Evolutionary conservation across 2,113 vertebrate species (phyloP).

Genomic region (Varanus salvator): DNA sequence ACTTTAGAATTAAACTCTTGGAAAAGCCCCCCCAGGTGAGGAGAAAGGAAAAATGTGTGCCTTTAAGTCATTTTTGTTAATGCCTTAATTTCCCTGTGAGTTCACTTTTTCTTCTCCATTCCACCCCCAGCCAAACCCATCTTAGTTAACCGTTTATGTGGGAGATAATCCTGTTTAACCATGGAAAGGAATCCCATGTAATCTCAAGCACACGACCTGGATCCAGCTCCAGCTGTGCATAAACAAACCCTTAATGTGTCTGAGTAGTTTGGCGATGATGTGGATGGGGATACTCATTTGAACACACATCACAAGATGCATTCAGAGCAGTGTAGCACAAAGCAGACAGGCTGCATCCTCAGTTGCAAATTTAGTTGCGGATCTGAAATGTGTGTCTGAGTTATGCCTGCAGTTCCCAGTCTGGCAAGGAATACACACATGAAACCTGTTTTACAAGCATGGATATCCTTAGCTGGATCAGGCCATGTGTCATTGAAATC

Average conservation of each 20-base stretch:
- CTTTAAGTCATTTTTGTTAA: slow-evolving; percentile 65
- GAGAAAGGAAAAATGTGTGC: slow-evolving; percentile 57
- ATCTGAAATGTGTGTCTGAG: background rate
- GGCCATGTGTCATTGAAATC: slow-evolving; percentile 14
- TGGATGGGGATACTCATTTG: background rate
- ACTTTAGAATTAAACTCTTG: slow-evolving; percentile 8
- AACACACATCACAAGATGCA: background rate
- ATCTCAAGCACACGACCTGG: background rate
- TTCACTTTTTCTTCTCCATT: background rate
- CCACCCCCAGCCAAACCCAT: background rate
- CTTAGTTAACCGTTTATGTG: background rate
- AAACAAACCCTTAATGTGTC: background rate
- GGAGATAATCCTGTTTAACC: background rate
- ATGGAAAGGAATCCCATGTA: background rate
- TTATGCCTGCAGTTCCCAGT: slow-evolving; percentile 20
- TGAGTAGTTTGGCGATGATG: background rate
- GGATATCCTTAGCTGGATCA: slow-evolving; percentile 11
- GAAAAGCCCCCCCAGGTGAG: slow-evolving; percentile 16
- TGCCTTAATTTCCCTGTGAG: slow-evolving; percentile 64
- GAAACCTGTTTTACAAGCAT: background rate
- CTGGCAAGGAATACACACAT: background rate
- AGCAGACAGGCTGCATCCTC: background rate
- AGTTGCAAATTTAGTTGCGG: background rate
- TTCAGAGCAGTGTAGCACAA: background rate
- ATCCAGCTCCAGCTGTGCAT: slow-evolving; percentile 8